A percentile compares a stretch with the other conserved stretches of the same genome.
Conservation (phyloP, 2,888 invertebrate species). For the Eucriotettix oculatus region DNA sequence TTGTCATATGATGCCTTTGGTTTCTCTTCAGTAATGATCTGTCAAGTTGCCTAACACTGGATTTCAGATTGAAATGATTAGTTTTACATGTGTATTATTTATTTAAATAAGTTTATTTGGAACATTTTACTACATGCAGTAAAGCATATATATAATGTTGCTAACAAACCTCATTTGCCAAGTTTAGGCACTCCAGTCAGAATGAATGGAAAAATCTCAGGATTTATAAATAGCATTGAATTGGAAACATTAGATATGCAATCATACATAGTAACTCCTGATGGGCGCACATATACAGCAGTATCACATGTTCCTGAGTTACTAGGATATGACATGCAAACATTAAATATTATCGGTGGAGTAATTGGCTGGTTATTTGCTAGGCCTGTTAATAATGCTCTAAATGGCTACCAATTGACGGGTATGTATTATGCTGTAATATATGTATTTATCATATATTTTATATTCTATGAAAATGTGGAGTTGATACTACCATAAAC, state of each 20-base stretch:
- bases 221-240: constrained; percentile 58
- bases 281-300: constrained; percentile 80
- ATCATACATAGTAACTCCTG: constrained; percentile 76
- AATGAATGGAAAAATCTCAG: constrained; percentile 76
- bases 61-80: too few relatives aligned
- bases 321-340: constrained; percentile 64
- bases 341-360: constrained; percentile 67
- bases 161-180: background rate
- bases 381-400: constrained; percentile 49
- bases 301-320: constrained; percentile 60
- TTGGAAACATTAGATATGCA: constrained; percentile 69
- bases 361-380: constrained; percentile 92
- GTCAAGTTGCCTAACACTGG: too few relatives aligned
- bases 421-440: too few relatives aligned
- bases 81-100: too few relatives aligned
- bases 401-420: constrained; percentile 81
- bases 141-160: background rate
- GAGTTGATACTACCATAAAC: too few relatives aligned
- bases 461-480: too few relatives aligned
- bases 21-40: too few relatives aligned
- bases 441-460: too few relatives aligned
- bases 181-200: constrained; percentile 60
- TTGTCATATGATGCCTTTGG: too few relatives aligned
- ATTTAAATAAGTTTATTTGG: background rate
- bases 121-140: constrained; percentile 10